phyloP scores from a whole-genome alignment of 1,140 invertebrate genomes.

The Laupala kohalensis region DNA sequence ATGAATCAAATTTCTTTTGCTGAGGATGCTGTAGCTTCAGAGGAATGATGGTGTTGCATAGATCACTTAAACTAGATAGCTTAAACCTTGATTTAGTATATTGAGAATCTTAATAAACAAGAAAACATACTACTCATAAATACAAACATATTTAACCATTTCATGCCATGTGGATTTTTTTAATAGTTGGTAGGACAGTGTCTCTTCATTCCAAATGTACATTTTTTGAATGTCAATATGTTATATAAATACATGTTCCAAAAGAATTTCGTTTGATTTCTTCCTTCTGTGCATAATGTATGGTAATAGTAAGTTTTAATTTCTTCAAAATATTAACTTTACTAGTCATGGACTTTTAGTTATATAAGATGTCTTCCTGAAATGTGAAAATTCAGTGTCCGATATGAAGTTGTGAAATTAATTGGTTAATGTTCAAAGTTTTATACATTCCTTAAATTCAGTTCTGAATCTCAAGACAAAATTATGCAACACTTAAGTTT shows the following conservation, averaged over 20 bases:
- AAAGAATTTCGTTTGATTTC: not conserved
- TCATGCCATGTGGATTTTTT: slow-evolving; percentile 5
- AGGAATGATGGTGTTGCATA: not conserved
- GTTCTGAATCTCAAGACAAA: no score
- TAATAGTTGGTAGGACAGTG: not conserved
- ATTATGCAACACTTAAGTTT: no score
- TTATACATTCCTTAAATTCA: no score
- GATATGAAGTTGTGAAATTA: no score
- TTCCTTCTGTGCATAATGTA: no score
- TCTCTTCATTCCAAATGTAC: slow-evolving; percentile 9
- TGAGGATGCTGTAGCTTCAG: not conserved
- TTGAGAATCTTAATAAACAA: not conserved
- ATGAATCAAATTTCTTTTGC: not conserved
- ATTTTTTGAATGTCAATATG: slow-evolving; percentile 12
- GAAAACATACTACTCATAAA: not conserved
- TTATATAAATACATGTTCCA: slow-evolving; percentile 13
- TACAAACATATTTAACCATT: slow-evolving; percentile 5
- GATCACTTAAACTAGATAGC: not conserved
- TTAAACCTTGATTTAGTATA: not conserved
- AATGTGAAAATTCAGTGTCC: no score
- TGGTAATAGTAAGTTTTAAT: no score
- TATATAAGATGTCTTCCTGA: no score
- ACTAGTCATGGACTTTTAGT: no score
- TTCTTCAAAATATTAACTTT: no score
- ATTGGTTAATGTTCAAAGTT: no score